A percentile compares a stretch with the other conserved stretches of the same genome.
Evolutionary conservation across 2,888 invertebrate species (phyloP).

Genomic region (Nebria brevicollis): DNA sequence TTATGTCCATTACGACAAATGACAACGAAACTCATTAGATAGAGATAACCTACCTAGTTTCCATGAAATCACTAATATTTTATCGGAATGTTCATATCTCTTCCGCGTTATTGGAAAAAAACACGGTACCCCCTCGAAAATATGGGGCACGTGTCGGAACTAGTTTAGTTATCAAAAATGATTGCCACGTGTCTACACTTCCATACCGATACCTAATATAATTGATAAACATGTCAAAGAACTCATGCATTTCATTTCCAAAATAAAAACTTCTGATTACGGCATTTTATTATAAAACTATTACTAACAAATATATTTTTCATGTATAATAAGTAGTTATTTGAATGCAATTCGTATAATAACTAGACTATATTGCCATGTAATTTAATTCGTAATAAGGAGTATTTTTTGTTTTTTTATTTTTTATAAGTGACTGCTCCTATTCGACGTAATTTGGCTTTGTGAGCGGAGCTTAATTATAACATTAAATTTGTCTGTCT

Average conservation of each 20-base stretch:
- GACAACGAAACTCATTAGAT: background rate
- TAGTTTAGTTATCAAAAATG: background rate
- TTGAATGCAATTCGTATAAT: too few species aligned
- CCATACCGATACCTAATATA: conserved; percentile 17
- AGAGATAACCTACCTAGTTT: background rate
- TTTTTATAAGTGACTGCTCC: background rate
- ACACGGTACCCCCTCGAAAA: background rate
- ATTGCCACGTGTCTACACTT: conserved; percentile 13
- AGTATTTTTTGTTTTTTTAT: too few species aligned
- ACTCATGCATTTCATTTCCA: background rate
- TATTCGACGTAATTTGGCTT: conserved; percentile 35
- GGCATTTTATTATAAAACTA: background rate
- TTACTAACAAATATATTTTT: background rate
- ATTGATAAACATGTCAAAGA: conserved; percentile 2
- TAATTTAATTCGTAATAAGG: too few species aligned
- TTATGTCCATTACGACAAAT: background rate
- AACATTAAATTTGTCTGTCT: conserved; percentile 41
- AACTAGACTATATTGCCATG: too few species aligned
- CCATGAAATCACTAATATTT: background rate
- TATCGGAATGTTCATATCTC: background rate
- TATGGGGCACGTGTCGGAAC: background rate
- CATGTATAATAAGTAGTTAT: too few species aligned
- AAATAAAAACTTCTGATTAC: background rate
- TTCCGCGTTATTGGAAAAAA: background rate
- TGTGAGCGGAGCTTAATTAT: conserved; percentile 39